Percentiles rank a stretch among this genome's conserved stretches.
Conservation (phyloP, 2,797 vertebrate genomes). For the Limnodromus scolopaceus region DNA sequence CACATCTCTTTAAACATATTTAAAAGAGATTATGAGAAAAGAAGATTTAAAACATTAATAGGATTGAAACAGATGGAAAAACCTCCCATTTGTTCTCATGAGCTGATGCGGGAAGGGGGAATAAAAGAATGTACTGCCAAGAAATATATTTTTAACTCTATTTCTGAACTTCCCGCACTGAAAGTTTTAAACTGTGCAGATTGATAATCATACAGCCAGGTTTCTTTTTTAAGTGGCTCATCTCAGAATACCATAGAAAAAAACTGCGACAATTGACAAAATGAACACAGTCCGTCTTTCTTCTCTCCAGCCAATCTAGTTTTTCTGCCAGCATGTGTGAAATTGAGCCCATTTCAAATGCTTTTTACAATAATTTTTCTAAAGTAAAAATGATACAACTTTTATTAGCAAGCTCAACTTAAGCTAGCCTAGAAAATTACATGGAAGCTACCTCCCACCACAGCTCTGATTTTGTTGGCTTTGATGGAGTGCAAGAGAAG, state of each 20-base stretch:
- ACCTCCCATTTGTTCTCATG: neutral
- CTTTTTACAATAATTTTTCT: neutral
- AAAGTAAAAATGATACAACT: neutral
- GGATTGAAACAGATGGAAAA: neutral
- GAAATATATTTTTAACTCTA: slow-evolving; percentile 31
- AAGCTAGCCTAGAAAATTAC: neutral
- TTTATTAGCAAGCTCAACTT: neutral
- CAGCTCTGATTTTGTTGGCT: neutral
- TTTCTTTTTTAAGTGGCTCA: neutral
- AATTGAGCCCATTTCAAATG: neutral
- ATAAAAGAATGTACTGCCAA: neutral
- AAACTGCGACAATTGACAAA: neutral
- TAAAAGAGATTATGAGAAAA: neutral
- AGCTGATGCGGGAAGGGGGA: neutral
- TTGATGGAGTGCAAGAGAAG: neutral
- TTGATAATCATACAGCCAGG: neutral
- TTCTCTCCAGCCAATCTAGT: neutral
- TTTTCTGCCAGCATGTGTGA: neutral
- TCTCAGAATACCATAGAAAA: neutral
- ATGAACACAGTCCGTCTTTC: neutral
- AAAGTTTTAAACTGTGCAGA: slow-evolving; percentile 13
- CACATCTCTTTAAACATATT: neutral
- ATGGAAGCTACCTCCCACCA: rapidly evolving
- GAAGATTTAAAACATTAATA: neutral
- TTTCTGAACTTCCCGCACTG: neutral